These are phyloP conservation scores for Xanthia icteritia DNA, from an alignment of 2,888 invertebrate species.

Conservation along the genomic window DNA sequence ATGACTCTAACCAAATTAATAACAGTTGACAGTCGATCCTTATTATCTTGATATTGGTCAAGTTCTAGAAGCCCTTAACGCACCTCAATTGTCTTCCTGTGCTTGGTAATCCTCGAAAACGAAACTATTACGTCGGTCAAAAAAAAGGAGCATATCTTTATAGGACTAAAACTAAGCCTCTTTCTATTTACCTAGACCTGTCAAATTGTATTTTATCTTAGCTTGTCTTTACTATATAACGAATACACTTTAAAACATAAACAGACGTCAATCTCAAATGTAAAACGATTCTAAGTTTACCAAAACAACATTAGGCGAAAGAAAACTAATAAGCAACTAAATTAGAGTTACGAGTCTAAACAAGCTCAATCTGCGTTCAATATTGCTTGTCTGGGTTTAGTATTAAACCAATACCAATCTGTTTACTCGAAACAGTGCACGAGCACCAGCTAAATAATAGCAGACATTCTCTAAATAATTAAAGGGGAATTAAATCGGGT, in stretches of 20 bases:
- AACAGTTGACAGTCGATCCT: background rate
- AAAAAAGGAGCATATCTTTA: constrained; percentile 8
- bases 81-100: constrained; percentile 16
- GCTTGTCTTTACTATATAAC: background rate
- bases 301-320: constrained; percentile 31
- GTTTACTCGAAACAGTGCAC: constrained; percentile 38
- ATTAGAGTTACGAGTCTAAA: constrained; percentile 29
- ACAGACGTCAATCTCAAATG: constrained; percentile 11
- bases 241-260: constrained; percentile 8
- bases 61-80: constrained; percentile 1
- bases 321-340: constrained; percentile 47
- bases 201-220: background rate
- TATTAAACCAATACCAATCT: constrained; percentile 54
- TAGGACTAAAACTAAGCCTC: background rate
- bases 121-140: background rate
- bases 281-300: constrained; percentile 21
- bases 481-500: constrained; percentile 69
- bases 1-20: background rate
- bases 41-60: constrained; percentile 7
- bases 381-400: constrained; percentile 53
- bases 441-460: constrained; percentile 57
- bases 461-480: constrained; percentile 65
- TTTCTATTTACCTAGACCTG: background rate
- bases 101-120: background rate
- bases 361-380: constrained; percentile 43